A percentile compares a stretch with the other conserved stretches of the same genome.
Evolutionary conservation across 2,113 vertebrate species (phyloP).

Genomic region (Emydocephalus ijimae): DNA sequence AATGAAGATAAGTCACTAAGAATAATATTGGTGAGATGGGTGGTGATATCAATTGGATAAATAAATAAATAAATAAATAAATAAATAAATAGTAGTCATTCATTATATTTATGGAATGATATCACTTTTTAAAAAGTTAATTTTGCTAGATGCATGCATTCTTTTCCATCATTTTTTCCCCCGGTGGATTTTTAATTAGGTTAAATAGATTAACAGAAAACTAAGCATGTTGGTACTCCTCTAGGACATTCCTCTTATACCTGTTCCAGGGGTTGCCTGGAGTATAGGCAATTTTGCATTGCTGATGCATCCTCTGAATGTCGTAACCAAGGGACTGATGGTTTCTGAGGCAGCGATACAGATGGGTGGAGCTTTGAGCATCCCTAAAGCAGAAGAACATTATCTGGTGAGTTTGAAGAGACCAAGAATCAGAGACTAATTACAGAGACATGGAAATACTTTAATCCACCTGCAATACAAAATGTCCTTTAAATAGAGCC

Average conservation of each 20-base stretch:
- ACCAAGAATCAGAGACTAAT: background rate
- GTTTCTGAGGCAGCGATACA: constrained; percentile 62
- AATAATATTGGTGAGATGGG: background rate
- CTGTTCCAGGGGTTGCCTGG: constrained; percentile 53
- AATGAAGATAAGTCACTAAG: background rate
- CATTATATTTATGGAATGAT: background rate
- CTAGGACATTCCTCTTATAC: constrained; percentile 15
- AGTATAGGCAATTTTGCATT: constrained; percentile 23
- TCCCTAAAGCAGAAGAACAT: constrained; percentile 1
- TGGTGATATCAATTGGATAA: background rate
- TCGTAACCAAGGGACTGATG: constrained; percentile 70
- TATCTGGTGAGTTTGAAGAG: background rate
- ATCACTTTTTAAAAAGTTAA: background rate
- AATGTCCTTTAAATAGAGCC: background rate
- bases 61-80: background rate
- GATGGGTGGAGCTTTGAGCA: background rate
- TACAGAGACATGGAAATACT: background rate
- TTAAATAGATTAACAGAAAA: background rate
- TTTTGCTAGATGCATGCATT: background rate
- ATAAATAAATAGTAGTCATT: background rate
- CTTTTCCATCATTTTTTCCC: background rate
- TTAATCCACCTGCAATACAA: background rate
- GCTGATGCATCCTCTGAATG: constrained; percentile 45
- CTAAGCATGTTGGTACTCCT: background rate
- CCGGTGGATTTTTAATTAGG: background rate